Percentiles rank a stretch among this genome's conserved stretches.
phyloP scores from a whole-genome alignment of 2,797 vertebrate species.

The Sebastes iracundus region DNA sequence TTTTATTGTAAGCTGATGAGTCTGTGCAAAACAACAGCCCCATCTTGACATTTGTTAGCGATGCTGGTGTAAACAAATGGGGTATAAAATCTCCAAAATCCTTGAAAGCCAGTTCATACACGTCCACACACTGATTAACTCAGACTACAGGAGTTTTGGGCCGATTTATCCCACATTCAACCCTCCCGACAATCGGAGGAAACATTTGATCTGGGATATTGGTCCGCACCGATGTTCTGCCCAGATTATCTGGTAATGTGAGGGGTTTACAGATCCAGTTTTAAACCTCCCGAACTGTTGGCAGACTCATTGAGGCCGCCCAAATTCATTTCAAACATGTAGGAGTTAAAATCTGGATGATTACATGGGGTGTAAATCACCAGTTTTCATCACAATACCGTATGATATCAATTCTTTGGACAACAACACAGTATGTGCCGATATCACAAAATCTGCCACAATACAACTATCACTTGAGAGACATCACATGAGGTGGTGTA shows the following conservation, averaged over 20 bases:
- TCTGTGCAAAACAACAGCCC: constrained; percentile 27
- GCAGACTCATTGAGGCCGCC: background rate
- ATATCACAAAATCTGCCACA: too few relatives aligned
- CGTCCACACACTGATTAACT: background rate
- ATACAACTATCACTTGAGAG: too few relatives aligned
- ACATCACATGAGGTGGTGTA: too few relatives aligned
- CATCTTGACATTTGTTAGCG: constrained; percentile 44
- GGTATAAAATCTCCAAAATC: constrained; percentile 8
- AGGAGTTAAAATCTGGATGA: background rate
- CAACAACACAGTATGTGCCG: too few relatives aligned
- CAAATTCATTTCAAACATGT: background rate
- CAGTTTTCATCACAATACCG: too few relatives aligned
- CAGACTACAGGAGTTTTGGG: background rate
- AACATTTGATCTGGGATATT: background rate
- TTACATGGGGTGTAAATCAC: background rate
- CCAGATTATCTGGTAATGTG: background rate
- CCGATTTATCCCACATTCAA: background rate
- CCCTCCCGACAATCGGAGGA: background rate
- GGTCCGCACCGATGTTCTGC: background rate
- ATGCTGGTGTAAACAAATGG: constrained; percentile 32
- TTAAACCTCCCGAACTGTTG: background rate
- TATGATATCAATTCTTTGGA: too few relatives aligned
- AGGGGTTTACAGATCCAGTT: background rate
- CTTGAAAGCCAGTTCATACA: background rate
- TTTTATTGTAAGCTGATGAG: constrained; percentile 53